Evolutionary conservation across 2,888 invertebrate genomes (phyloP).

Genomic region (Dicycla oo): DNA sequence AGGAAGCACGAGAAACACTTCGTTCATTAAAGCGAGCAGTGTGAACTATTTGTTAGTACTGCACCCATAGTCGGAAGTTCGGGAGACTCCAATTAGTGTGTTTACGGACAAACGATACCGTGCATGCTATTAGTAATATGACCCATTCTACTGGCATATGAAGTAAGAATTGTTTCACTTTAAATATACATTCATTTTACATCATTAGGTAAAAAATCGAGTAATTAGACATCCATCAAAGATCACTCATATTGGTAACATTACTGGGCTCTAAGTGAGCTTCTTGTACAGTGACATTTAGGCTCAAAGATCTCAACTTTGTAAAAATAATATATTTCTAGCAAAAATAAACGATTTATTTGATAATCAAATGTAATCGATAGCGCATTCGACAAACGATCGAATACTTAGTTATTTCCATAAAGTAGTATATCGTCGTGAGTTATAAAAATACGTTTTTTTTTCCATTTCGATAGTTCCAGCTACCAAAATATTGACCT

Average conservation of each 20-base stretch:
- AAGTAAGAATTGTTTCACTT: conserved; percentile 1
- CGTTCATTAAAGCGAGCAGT: conserved; percentile 18
- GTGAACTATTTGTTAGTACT: conserved; percentile 48
- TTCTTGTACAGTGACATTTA: too few relatives aligned
- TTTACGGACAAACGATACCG: conserved; percentile 33
- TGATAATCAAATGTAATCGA: too few relatives aligned
- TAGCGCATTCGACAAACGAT: too few relatives aligned
- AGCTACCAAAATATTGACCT: background rate
- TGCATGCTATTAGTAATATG: conserved; percentile 44
- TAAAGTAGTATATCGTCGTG: too few relatives aligned
- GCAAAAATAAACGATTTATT: too few relatives aligned
- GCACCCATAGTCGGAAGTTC: conserved; percentile 33
- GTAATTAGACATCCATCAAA: background rate
- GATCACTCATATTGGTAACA: background rate
- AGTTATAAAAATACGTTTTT: background rate
- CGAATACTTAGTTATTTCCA: too few relatives aligned
- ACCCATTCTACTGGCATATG: conserved; percentile 8
- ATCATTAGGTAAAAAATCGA: background rate
- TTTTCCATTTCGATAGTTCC: background rate
- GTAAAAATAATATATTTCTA: too few relatives aligned
- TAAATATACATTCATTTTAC: background rate
- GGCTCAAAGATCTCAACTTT: too few relatives aligned
- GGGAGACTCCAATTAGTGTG: conserved; percentile 41
- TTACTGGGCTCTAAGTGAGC: too few relatives aligned
- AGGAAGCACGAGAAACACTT: conserved; percentile 12